Conservation (phyloP, 92 coral and sea anemone genomes). For the Blastomussa wellsi region DNA sequence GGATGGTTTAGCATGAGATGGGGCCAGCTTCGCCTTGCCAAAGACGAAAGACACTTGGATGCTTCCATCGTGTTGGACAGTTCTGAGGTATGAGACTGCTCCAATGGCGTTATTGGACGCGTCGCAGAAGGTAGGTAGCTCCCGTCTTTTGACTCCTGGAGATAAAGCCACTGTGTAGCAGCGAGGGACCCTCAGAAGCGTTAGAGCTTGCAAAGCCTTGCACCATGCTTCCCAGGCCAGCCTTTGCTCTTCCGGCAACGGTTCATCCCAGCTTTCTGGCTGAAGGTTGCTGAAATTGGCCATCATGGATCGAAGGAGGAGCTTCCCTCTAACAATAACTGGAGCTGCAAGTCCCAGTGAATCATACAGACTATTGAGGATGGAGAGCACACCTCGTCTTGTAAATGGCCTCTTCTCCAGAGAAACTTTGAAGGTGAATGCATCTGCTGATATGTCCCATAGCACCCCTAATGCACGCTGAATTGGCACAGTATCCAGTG, state of each 20-base stretch:
- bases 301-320: conserved; percentile 16
- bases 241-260: neutral
- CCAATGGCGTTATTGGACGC: conserved; percentile 49
- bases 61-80: conserved; percentile 38
- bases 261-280: conserved; percentile 6
- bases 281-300: neutral
- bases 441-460: conserved; percentile 32
- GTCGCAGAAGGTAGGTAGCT: conserved; percentile 37
- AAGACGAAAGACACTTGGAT: conserved; percentile 55
- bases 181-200: conserved; percentile 16
- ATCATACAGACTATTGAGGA: conserved; percentile 35
- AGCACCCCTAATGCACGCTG: conserved; percentile 33
- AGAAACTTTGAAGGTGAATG: conserved; percentile 25
- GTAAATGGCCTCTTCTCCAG: conserved; percentile 5
- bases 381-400: conserved; percentile 30
- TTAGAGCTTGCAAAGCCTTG: conserved; percentile 12
- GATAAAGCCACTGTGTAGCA: neutral
- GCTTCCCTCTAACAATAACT: conserved; percentile 28
- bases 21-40: conserved; percentile 65
- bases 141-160: neutral
- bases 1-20: conserved; percentile 44
- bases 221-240: conserved; percentile 38
- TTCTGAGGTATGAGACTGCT: conserved; percentile 52
- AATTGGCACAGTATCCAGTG: conserved; percentile 10
- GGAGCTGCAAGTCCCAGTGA: conserved; percentile 43